Conservation (phyloP, 2,888 invertebrate genomes). For the Calliphora vomitoria region DNA sequence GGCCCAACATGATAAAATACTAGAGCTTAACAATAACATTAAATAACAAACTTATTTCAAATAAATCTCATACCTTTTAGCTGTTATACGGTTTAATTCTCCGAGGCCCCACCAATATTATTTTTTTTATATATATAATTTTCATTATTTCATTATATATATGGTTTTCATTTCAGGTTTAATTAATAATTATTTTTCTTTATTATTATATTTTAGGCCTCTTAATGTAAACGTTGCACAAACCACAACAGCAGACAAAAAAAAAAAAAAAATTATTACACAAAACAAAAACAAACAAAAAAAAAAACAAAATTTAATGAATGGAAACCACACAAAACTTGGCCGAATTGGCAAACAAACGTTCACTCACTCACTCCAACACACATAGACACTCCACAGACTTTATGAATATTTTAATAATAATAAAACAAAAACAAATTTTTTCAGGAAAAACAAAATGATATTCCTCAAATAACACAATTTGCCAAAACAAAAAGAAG, state of each 20-base stretch:
- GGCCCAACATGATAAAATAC: no score
- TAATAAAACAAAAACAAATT: neutral
- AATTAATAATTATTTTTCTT: conserved; percentile 37
- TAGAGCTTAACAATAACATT: no score
- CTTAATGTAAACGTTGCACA: conserved; percentile 18
- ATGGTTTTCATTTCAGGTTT: conserved; percentile 10
- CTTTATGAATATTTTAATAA: conserved; percentile 19
- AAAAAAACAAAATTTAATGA: conserved; percentile 43
- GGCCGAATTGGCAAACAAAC: conserved; percentile 52
- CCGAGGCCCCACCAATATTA: neutral
- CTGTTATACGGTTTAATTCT: neutral
- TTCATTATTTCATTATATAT: neutral
- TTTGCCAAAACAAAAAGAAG: neutral
- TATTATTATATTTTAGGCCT: conserved; percentile 20
- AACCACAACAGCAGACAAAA: conserved; percentile 12
- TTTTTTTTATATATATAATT: neutral
- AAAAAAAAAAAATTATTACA: conserved; percentile 28
- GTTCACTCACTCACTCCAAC: neutral
- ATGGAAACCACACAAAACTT: conserved; percentile 63
- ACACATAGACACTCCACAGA: neutral
- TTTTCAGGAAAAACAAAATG: conserved; percentile 12
- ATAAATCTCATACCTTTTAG: conserved; percentile 16
- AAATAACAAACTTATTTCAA: neutral
- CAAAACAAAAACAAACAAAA: conserved; percentile 7
- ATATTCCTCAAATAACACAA: conserved; percentile 36